A percentile compares a stretch with the other conserved stretches of the same genome.
These are phyloP conservation scores for Cyprinodon brontotheroides DNA, from an alignment of 2,113 vertebrate genomes.

Conservation along the genomic window DNA sequence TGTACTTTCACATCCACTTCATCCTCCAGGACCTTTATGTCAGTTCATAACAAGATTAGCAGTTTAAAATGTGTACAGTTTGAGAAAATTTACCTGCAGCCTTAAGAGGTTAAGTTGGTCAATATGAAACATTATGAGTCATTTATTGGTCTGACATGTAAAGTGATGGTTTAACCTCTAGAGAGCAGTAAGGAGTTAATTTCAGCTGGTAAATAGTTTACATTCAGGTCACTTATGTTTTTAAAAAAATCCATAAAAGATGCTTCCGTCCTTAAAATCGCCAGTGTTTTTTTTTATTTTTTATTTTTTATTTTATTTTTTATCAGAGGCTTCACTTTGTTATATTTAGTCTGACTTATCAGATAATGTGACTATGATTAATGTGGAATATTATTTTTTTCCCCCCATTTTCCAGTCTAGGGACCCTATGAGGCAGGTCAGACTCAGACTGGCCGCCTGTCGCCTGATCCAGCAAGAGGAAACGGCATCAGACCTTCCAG, in stretches of 20 bases:
- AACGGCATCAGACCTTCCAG: conserved; percentile 58
- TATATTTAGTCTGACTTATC: conserved; percentile 25
- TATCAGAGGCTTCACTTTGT: conserved; percentile 3
- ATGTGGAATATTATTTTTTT: conserved; percentile 32
- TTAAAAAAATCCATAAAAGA: too few species aligned
- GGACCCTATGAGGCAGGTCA: conserved; percentile 80
- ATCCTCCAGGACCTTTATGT: too few species aligned
- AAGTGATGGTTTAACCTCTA: not conserved
- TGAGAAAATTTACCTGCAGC: too few species aligned
- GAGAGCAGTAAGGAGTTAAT: not conserved
- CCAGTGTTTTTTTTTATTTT: not conserved
- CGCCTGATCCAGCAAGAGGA: conserved; percentile 66
- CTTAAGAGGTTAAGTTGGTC: too few species aligned
- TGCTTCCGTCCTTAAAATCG: too few species aligned
- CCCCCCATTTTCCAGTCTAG: conserved; percentile 75
- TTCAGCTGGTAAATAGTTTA: not conserved
- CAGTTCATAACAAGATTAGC: too few species aligned
- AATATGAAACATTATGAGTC: not conserved
- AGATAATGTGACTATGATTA: conserved; percentile 75
- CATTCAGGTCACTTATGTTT: not conserved
- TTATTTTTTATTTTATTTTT: not conserved
- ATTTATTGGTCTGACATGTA: not conserved
- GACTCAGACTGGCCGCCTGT: conserved; percentile 82
- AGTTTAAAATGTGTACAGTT: too few species aligned
- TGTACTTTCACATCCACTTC: too few species aligned